These are phyloP conservation scores for Psittacara wagleri DNA, from an alignment of 2,113 vertebrate species.

Conservation along the genomic window DNA sequence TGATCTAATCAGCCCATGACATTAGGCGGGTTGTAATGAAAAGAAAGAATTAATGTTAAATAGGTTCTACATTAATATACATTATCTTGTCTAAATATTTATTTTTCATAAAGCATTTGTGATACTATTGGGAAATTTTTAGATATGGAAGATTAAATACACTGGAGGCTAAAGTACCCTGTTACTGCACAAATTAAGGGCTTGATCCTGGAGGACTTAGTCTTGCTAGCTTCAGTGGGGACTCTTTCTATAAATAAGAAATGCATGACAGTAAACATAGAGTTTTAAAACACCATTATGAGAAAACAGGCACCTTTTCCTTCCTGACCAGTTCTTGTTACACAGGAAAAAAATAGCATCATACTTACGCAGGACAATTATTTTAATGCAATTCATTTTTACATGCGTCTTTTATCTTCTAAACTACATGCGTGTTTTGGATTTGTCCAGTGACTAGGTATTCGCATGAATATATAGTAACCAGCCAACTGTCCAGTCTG, in stretches of 20 bases:
- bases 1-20: conserved; percentile 30
- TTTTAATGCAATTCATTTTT: neutral
- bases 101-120: conserved; percentile 41
- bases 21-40: conserved; percentile 29
- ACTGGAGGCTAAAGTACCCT: neutral
- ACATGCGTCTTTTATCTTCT: neutral
- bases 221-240: neutral
- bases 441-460: neutral
- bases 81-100: conserved; percentile 56
- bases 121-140: conserved; percentile 15
- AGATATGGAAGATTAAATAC: conserved; percentile 6
- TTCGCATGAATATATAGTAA: neutral
- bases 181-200: neutral
- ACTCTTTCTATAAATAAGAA: neutral
- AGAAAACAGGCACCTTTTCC: neutral
- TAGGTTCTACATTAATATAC: conserved; percentile 26
- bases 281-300: neutral
- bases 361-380: neutral
- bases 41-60: conserved; percentile 52
- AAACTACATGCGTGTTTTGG: neutral
- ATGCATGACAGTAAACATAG: neutral
- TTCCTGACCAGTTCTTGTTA: neutral
- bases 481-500: neutral
- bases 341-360: neutral
- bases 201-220: conserved; percentile 5